A percentile compares a stretch with the other conserved stretches of the same genome.
Conservation (phyloP, 2,797 vertebrate genomes). For the Argya squamiceps region DNA sequence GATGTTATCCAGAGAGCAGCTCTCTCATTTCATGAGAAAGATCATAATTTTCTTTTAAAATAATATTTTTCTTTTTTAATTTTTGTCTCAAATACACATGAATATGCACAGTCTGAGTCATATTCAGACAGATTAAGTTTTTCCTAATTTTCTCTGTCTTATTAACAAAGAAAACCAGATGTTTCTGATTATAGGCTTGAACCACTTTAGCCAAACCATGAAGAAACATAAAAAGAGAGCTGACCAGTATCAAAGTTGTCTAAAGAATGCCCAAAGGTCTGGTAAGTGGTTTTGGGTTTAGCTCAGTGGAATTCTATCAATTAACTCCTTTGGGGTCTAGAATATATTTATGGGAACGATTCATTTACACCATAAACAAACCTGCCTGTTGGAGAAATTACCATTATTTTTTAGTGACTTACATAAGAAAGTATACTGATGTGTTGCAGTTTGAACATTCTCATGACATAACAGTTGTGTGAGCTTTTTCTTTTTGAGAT, state of each 20-base stretch:
- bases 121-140: neutral
- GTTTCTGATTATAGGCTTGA: neutral
- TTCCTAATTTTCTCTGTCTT: neutral
- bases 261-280: neutral
- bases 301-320: neutral
- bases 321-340: neutral
- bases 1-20: neutral
- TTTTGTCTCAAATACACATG: neutral
- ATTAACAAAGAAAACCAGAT: neutral
- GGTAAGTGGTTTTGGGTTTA: neutral
- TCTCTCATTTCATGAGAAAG: neutral
- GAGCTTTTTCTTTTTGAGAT: neutral
- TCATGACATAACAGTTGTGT: neutral
- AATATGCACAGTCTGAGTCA: neutral
- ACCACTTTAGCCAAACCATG: neutral
- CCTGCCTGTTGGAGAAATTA: neutral
- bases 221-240: neutral
- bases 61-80: neutral
- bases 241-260: neutral
- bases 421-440: neutral
- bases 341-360: neutral
- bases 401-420: neutral
- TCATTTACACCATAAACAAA: neutral
- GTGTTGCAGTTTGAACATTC: neutral
- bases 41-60: neutral